Conservation (phyloP, 2,797 vertebrate species). For the Muraenolepis orangiensis region DNA sequence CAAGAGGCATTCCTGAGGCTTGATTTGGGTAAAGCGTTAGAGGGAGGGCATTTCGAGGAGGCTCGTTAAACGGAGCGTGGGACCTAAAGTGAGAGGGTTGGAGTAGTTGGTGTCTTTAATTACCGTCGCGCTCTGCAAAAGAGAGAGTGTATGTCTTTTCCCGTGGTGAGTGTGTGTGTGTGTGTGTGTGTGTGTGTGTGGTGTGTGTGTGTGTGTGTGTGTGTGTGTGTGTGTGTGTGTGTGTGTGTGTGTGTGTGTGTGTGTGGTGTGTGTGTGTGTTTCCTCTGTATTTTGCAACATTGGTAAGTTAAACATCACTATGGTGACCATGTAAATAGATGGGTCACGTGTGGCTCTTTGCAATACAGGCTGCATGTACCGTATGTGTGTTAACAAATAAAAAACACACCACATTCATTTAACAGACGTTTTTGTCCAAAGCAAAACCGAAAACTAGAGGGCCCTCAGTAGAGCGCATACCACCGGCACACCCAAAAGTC, state of each 20-base stretch:
- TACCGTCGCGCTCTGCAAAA: constrained; percentile 49
- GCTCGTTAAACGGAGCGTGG: constrained; percentile 44
- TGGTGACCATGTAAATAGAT: neutral
- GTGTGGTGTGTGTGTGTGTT: no score
- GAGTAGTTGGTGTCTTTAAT: constrained; percentile 61
- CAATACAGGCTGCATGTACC: neutral
- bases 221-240: neutral
- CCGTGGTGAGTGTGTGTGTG: neutral
- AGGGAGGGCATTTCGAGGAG: constrained; percentile 46
- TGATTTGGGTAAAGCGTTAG: constrained; percentile 43
- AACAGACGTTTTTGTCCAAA: neutral
- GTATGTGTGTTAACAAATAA: neutral
- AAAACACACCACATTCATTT: no score
- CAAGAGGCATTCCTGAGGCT: constrained; percentile 55
- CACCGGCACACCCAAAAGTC: no score
- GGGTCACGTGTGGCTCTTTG: neutral
- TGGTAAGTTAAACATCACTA: constrained; percentile 50
- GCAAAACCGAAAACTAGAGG: no score
- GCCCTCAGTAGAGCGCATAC: no score
- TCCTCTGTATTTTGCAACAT: constrained; percentile 32
- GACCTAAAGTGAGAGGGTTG: constrained; percentile 45
- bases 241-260: neutral
- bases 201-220: neutral
- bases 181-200: neutral
- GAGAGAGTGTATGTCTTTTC: constrained; percentile 55